These are phyloP conservation scores for Mylabris phalerata DNA, from an alignment of 1,140 invertebrate species.

Conservation along the genomic window DNA sequence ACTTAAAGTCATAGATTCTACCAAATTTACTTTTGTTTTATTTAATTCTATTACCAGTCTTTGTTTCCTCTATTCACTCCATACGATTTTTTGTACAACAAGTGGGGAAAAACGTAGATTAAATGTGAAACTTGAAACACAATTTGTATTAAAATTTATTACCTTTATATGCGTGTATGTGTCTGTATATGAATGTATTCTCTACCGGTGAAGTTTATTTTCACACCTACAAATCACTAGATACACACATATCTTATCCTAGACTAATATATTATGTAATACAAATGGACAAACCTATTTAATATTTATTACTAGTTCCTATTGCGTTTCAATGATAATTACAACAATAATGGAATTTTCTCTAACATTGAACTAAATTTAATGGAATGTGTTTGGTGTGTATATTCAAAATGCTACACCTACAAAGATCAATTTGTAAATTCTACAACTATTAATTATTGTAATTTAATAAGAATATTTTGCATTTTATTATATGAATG, in stretches of 20 bases:
- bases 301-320: slow-evolving; percentile 20
- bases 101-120: neutral
- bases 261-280: slow-evolving; percentile 22
- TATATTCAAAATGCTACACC: too few relatives aligned
- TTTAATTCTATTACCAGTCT: too few relatives aligned
- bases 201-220: slow-evolving; percentile 7
- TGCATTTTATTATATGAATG: too few relatives aligned
- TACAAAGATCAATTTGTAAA: too few relatives aligned
- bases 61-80: neutral
- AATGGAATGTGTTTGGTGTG: too few relatives aligned
- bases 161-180: neutral
- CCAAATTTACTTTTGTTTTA: too few relatives aligned
- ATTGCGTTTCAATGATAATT: slow-evolving; percentile 18
- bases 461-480: too few relatives aligned
- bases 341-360: slow-evolving; percentile 10
- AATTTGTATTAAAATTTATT: slow-evolving; percentile 9
- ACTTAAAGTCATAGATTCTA: too few relatives aligned
- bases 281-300: slow-evolving; percentile 10
- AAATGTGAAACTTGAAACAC: neutral
- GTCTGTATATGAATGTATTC: neutral
- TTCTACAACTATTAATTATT: too few relatives aligned
- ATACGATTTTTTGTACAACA: neutral
- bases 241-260: slow-evolving; percentile 11
- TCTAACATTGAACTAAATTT: too few relatives aligned
- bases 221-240: slow-evolving; percentile 16